Conservation (phyloP, 1,140 invertebrate species). For the Anastatus disparis region DNA sequence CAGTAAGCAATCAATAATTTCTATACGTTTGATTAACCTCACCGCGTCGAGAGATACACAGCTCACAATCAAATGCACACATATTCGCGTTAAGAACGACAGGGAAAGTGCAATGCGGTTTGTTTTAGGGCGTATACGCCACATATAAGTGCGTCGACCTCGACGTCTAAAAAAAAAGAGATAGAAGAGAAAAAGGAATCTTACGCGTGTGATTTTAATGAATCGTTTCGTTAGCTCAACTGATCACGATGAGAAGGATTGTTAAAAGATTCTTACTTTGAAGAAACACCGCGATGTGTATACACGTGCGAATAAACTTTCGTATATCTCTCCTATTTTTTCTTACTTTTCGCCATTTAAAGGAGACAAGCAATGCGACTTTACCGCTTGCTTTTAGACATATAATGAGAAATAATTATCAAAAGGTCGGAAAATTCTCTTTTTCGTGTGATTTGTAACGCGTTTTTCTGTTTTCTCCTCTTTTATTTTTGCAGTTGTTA, state of each 20-base stretch:
- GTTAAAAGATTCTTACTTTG: constrained; percentile 9
- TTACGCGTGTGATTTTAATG: background rate
- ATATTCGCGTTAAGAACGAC: background rate
- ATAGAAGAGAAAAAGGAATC: background rate
- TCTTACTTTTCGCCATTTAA: no score
- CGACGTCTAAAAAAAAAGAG: no score
- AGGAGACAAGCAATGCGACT: background rate
- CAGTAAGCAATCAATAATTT: no score
- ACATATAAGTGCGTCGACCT: no score
- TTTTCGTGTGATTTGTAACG: no score
- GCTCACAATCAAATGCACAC: no score
- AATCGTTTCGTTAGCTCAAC: constrained; percentile 9
- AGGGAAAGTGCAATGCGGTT: constrained; percentile 14
- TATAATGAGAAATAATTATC: constrained; percentile 2
- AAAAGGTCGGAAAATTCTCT: background rate
- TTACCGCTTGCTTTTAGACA: background rate
- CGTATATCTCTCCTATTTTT: no score
- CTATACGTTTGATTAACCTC: no score
- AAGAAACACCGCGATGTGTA: background rate
- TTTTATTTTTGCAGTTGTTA: no score
- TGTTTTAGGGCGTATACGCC: background rate
- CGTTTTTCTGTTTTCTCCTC: no score
- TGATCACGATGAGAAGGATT: background rate
- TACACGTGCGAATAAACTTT: background rate
- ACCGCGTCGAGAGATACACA: no score